Percentiles rank a stretch among this genome's conserved stretches.
Conservation (phyloP, 2,888 invertebrate genomes). For the Buathra laborator region DNA sequence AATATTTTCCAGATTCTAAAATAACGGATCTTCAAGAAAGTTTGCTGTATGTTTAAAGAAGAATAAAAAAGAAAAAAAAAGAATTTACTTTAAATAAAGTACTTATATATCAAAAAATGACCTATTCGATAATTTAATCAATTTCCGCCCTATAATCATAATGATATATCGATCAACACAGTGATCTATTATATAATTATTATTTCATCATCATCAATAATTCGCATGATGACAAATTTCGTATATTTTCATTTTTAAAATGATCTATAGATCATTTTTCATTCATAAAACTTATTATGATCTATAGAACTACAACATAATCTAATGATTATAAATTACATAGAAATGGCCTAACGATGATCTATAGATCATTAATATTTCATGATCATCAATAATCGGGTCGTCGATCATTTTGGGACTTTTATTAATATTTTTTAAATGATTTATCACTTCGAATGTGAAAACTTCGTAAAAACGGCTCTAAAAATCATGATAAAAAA, state of each 20-base stretch:
- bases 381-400: not conserved
- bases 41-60: constrained; percentile 28
- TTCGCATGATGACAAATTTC: too few relatives aligned
- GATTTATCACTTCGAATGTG: too few relatives aligned
- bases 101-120: constrained; percentile 40
- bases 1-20: constrained; percentile 39
- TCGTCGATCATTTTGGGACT: too few relatives aligned
- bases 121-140: not conserved
- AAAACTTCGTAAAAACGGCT: not conserved
- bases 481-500: not conserved
- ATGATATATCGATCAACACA: not conserved
- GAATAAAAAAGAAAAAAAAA: not conserved
- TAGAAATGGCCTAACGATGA: not conserved
- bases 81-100: constrained; percentile 40
- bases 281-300: not conserved
- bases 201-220: too few relatives aligned
- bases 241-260: not conserved
- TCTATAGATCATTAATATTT: not conserved
- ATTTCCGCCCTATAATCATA: not conserved
- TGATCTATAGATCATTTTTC: not conserved
- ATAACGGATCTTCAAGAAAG: constrained; percentile 19
- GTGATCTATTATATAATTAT: not conserved
- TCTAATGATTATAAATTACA: not conserved
- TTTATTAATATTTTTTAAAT: too few relatives aligned
- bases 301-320: not conserved